Percentiles rank a stretch among this genome's conserved stretches.
These are phyloP conservation scores for Mormyrus hasselquistii DNA, from an alignment of 2,797 vertebrate species.

Conservation along the genomic window DNA sequence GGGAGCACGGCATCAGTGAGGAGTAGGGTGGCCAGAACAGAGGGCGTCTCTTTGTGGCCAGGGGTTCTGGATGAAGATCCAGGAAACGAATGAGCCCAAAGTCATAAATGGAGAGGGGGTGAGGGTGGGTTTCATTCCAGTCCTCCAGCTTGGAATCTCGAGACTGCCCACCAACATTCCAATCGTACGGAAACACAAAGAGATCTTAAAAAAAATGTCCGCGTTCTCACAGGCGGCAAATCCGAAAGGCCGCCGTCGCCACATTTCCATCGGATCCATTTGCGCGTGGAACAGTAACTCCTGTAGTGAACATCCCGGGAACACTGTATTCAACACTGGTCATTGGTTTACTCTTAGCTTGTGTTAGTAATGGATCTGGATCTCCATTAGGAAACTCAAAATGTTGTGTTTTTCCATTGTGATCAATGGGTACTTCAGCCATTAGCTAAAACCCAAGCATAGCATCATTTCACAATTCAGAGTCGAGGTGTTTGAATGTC, in stretches of 20 bases:
- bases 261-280: background rate
- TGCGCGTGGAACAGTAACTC: constrained; percentile 36
- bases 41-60: background rate
- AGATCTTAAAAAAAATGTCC: background rate
- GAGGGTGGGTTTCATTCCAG: background rate
- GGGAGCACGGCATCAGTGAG: constrained; percentile 76
- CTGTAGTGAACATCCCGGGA: background rate
- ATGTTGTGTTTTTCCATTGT: background rate
- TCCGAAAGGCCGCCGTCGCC: background rate
- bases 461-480: background rate
- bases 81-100: background rate
- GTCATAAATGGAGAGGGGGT: background rate
- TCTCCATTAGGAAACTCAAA: background rate
- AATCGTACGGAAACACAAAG: background rate
- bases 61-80: background rate
- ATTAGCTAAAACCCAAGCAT: background rate
- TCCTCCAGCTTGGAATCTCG: background rate
- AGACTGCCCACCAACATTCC: constrained; percentile 10
- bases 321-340: background rate
- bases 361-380: background rate
- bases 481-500: constrained; percentile 20
- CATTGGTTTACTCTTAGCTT: background rate
- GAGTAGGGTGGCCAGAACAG: constrained; percentile 44
- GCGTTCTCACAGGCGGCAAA: background rate
- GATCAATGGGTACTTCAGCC: background rate